Conservation (phyloP, 2,888 invertebrate species). For the Dendrolimus houi region DNA sequence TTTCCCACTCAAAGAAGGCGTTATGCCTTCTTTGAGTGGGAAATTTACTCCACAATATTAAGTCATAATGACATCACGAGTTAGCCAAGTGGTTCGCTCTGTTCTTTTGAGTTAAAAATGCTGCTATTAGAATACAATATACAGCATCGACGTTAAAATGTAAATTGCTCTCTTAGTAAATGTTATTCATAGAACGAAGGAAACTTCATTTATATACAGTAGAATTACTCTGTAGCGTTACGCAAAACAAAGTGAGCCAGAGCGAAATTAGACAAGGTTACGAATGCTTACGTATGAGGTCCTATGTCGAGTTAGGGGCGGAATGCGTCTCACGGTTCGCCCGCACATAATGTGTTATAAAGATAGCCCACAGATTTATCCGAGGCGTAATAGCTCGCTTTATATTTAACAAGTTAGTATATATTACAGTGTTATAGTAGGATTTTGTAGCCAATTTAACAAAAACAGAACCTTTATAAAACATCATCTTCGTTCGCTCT, state of each 20-base stretch:
- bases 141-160: slow-evolving; percentile 37
- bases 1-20: slow-evolving; percentile 25
- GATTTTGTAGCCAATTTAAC: too few species aligned
- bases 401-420: too few species aligned
- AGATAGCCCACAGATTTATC: too few species aligned
- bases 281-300: slow-evolving; percentile 23
- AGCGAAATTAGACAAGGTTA: slow-evolving; percentile 39
- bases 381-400: too few species aligned
- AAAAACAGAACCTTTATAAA: too few species aligned
- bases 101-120: slow-evolving; percentile 13
- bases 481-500: too few species aligned
- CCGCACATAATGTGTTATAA: too few species aligned
- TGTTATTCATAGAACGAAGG: slow-evolving; percentile 61
- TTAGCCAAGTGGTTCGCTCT: neutral
- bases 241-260: slow-evolving; percentile 36
- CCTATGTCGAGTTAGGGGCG: slow-evolving; percentile 11
- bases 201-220: slow-evolving; percentile 61
- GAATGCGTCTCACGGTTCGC: slow-evolving; percentile 15
- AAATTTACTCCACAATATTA: slow-evolving; percentile 7
- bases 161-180: slow-evolving; percentile 54
- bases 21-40: too few species aligned
- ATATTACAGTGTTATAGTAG: too few species aligned
- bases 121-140: slow-evolving; percentile 29
- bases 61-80: slow-evolving; percentile 1
- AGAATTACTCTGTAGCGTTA: slow-evolving; percentile 45